Base-by-base conservation (phyloP, 2,797 vertebrate species). In the Uromys caudimaculatus region DNA sequence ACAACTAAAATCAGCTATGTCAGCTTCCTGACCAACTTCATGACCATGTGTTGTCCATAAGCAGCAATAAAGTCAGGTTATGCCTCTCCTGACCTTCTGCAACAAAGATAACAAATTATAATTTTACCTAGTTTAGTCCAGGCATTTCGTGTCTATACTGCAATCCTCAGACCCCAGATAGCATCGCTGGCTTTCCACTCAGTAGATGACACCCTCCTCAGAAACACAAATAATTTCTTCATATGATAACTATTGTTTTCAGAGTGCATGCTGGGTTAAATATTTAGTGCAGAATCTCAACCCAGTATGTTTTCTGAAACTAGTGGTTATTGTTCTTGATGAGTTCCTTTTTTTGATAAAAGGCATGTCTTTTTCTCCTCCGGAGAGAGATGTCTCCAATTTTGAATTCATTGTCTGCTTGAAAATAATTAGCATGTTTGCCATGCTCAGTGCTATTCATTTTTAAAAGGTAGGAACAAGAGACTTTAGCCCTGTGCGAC, bases 401-500 rank as follows among this genome's bases (percentile, higher is more conserved):
- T 98, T 97, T 85, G 32, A 84, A 90, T 89, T 23, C 35, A 97
- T 89, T 14, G 1, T 93, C 76, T 90, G 32, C 54, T 79, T 29
- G 2, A 21, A 95, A 89, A 83, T 94, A 95, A 97, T 97, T 77
- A 90, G 7, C 76, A 83, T 93, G 90, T 98, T 96, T 69, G 38
- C 67, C n/a, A 9, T 76, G 56, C 24, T 97, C 29, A 56, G 10
- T 90, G 77, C 62, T 88, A 67, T 1, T 79, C 17, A 6, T 93
- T 77, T 90, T 82, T 96, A 97, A 97, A 88, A 1, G 38, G 73
- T 52, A 52, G 27, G 52, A 93, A 24, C 82, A 91, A 90, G 79
- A 90, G 60, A 95, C 16, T 32, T 75, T 27, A 84, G 93, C 82
- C 84, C 87, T 93, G 81, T 97, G 83, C 1, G 89, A 75, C 83